These are phyloP conservation scores for Meghimatium bilineatum DNA, from an alignment of 2,888 invertebrate species.

Conservation along the genomic window DNA sequence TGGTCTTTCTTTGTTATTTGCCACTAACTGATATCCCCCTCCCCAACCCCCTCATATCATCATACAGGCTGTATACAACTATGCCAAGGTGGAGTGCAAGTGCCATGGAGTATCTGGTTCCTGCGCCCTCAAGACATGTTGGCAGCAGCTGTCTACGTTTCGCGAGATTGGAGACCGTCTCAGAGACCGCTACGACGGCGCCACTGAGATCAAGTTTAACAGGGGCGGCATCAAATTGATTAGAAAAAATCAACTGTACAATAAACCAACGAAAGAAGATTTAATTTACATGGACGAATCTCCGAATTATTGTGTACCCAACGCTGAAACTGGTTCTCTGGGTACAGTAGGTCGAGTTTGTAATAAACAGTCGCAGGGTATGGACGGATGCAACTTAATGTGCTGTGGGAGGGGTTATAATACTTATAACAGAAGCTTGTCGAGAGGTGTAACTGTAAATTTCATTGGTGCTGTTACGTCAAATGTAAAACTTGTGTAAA, in stretches of 20 bases:
- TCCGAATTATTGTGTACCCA: conserved; percentile 90
- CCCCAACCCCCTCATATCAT: not conserved
- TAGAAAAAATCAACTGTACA: conserved; percentile 79
- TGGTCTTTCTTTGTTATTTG: too few species aligned
- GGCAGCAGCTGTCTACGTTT: conserved; percentile 94
- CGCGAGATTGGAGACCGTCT: conserved; percentile 93
- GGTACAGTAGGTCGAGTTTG: conserved; percentile 80
- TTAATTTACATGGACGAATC: conserved; percentile 95
- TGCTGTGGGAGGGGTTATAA: conserved; percentile 96
- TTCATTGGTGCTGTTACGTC: conserved; percentile 97
- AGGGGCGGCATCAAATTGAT: conserved; percentile 82
- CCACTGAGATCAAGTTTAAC: conserved; percentile 93
- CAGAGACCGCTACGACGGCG: conserved; percentile 93
- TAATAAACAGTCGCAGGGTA: conserved; percentile 78
- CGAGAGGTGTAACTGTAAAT: conserved; percentile 93
- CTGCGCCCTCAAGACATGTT: conserved; percentile 95
- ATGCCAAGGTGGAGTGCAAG: conserved; percentile 95
- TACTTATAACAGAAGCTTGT: conserved; percentile 84
- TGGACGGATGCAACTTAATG: conserved; percentile 90
- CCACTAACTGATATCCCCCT: too few species aligned
- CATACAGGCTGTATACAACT: conserved; percentile 92
- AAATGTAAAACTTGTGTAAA: conserved; percentile 91
- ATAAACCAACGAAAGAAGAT: conserved; percentile 92
- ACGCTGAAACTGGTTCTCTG: conserved; percentile 82
- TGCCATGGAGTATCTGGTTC: conserved; percentile 97